Evolutionary conservation across 2,797 vertebrate genomes (phyloP), one percentile per base, ranked within the genome.

Genomic region (Aulostomus chinensis): DNA sequence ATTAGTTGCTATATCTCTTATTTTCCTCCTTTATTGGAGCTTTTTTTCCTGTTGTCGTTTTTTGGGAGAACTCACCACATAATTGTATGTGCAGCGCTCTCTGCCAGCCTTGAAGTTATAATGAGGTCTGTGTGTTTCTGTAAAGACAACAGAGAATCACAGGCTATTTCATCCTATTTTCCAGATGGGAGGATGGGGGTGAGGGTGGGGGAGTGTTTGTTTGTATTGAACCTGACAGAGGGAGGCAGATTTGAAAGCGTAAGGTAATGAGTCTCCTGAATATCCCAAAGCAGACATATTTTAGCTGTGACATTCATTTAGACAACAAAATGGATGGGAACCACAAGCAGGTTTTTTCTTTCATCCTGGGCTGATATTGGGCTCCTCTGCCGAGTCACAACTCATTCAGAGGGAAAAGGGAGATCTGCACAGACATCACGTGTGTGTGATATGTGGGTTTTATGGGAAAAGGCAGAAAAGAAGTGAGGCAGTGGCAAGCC

Each of bases 91-190:
- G 74, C 80, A 72, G 66, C 79, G 74, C 71, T 78, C 64, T 78
- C 73, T 88, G 69, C 69, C 71, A 74, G 85, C 83, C 87, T 88
- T 90, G 83, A 88, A 87, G 83, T 89, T 89, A 85, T 91, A 91
- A 90, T 90, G 89, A 91, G 88, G 79, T 77, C 80, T 76, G 77
- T 76, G 78, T 79, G 82, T 86, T 86, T 84, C 58, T 76, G 68
- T 68, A 80, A 81, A 86, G 76, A 84, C 69, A 78, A 78, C 72
- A 80, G 75, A 72, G 81, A 83, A 86, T 83, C 78, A 76, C 73
- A 61, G 60, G 32, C 60, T 79, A 76, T 87, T 87, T 83, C 65
- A 87, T 89, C 80, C 81, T 79, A 68, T 86, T 85, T 85, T 84
- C 57, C 18, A 63, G 66, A 60, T 73, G 76, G 75, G 68, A 62